phyloP scores from a whole-genome alignment of 2,888 invertebrate species.

The Acrobasis suavella region DNA sequence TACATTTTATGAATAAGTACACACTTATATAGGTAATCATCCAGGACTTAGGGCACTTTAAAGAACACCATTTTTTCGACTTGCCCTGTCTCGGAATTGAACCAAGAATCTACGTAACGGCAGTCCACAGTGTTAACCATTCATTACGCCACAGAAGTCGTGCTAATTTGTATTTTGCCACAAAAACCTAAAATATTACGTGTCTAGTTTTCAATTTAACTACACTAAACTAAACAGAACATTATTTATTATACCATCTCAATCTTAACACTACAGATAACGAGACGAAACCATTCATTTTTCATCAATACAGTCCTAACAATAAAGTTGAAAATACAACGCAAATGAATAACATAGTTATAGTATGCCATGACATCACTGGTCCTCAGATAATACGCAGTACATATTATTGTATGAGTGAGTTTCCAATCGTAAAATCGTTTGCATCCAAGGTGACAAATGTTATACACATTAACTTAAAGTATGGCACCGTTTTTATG shows the following conservation, averaged over 20 bases:
- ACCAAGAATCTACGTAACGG: no score
- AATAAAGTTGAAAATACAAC: neutral
- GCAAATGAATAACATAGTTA: neutral
- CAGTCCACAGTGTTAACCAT: no score
- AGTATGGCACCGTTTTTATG: neutral
- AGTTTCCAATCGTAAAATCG: conserved; percentile 22
- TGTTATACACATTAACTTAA: conserved; percentile 3
- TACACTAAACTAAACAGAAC: conserved; percentile 8
- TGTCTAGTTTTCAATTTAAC: conserved; percentile 4
- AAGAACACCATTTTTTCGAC: no score
- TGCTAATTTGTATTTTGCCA: neutral
- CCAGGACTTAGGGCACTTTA: no score
- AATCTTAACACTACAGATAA: conserved; percentile 9
- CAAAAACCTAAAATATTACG: neutral
- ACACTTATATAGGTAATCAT: no score
- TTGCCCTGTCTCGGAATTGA: no score
- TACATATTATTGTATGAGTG: conserved; percentile 9
- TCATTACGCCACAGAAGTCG: no score
- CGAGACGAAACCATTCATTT: neutral
- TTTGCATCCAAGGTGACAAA: conserved; percentile 22
- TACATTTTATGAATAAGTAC: no score
- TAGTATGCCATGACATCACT: conserved; percentile 17
- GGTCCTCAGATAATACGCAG: conserved; percentile 23
- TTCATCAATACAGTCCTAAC: neutral
- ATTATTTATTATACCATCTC: conserved; percentile 12